Base-by-base conservation (phyloP, 2,888 invertebrate genomes). In the Folsomia candida region DNA sequence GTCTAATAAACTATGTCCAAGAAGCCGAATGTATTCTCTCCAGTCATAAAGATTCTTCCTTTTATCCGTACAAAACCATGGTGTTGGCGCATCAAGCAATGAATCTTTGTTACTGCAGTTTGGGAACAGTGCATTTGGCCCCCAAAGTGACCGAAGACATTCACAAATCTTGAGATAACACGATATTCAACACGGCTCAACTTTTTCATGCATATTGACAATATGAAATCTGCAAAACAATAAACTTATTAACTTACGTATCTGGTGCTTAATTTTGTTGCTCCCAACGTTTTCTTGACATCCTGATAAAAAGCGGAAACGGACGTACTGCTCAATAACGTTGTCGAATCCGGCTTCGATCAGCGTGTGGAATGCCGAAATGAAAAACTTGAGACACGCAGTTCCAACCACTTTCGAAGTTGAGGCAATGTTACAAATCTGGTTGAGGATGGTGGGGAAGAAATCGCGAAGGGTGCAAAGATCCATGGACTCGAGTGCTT, bases 361-460 rank as follows among this genome's bases (percentile, higher is more conserved):
- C 20, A 80, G 68, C 51, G 75, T 64, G 58, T 76, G 78, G 61
- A 78, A 80, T 14, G 80, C 78, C 63, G 76, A 77, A 57, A 80
- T 80, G 24, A 78, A 69, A 68, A 78, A 80, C 68, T 77, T 78
- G n/a, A 80, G 72, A 47, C 74, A 68, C 22, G 80, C 80, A 29
- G 69, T 72, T 25, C 76, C 76, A 9, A 80, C 76, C 18, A 67
- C 62, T 69, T 72, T 74, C 20, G 80, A 80, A 29, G 76, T 77
- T 20, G 66, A 69, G 3, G 77, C 72, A 2, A 80, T 73, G 20
- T 64, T 71, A 59, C 77, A 80, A 20, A 80, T 73, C 67, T 80
- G 78, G 51, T 80, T 80, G 37, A 79, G 75, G 6, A 80, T 74
- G 24, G 80, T 80, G 14, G 80, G 80, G 63, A 78, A 80, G 66